Evolutionary conservation across 1,140 invertebrate species (phyloP), one percentile per base, ranked within the genome.

Genomic region (Laupala kohalensis): DNA sequence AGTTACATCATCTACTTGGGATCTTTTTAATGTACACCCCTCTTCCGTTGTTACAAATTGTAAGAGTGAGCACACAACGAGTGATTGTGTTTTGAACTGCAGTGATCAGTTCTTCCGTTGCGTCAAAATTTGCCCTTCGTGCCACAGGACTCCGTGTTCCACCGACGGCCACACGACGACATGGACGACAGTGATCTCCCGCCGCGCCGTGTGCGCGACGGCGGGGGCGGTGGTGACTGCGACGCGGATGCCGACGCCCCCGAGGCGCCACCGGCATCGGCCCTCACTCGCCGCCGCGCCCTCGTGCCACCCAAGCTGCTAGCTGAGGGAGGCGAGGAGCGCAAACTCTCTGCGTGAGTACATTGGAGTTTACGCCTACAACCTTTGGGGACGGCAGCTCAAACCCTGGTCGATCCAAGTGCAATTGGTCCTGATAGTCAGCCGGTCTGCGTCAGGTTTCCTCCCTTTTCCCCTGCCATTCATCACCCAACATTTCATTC

Each of bases 261-360:
- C 25, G 74, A 77, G 24, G 78, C 79, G 2, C 83, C 83, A 5
- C 82, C 83, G 2, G 81, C 81, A 19, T 80, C 81, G 12, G 80
- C 78, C 6, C 76, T 84, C 24, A 82, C 81, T 24, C 72, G 83
- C 24, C 70, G 83, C 69, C 77, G 81, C 23, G 83, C 83, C 13
- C 77, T 84, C 0, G 82, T 84, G 6, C 83, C 83, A 15, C 82
- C 83, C 2, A 84, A 84, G 76, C 75, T 84, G 19, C 74, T 78
- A 30, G 76, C 78, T 0, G 78, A 80, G 67, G 76, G 74, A 3
- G 77, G n/a, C 15, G 73, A 73, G 15, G 74, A 76, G 29, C 69
- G 73, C 29, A 73, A 76, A 53, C 29, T 69, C 5, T 71, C 73
- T 23, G 71, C 65, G 73, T 74, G 19, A 72, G 69, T 72, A 73